phyloP scores from a whole-genome alignment of 2,888 invertebrate species.

The Thymelicus acteon region DNA sequence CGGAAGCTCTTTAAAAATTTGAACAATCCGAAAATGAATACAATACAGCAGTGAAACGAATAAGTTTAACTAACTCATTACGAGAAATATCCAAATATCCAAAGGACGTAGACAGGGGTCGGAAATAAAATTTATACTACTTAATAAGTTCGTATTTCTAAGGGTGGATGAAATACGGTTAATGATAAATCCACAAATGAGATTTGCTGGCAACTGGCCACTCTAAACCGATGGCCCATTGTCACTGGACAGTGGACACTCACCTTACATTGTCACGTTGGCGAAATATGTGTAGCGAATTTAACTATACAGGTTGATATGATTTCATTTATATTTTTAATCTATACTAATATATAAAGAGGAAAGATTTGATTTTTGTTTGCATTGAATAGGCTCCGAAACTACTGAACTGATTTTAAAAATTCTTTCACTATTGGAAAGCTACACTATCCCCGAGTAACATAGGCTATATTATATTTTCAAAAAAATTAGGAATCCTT shows the following conservation, averaged over 20 bases:
- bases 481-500: too few species aligned
- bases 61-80: conserved; percentile 27
- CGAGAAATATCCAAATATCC: conserved; percentile 60
- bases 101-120: conserved; percentile 67
- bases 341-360: too few species aligned
- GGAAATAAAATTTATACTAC: conserved; percentile 81
- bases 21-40: not conserved
- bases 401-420: too few species aligned
- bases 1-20: too few species aligned
- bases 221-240: conserved; percentile 78
- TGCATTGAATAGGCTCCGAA: too few species aligned
- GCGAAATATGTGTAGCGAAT: conserved; percentile 56
- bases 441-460: too few species aligned
- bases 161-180: conserved; percentile 83
- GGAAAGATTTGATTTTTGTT: too few species aligned
- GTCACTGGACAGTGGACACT: conserved; percentile 79
- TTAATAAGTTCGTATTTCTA: conserved; percentile 76
- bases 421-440: too few species aligned
- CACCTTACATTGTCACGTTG: conserved; percentile 78
- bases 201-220: conserved; percentile 83
- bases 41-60: conserved; percentile 23
- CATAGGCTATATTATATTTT: too few species aligned
- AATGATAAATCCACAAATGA: conserved; percentile 85
- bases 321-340: conserved; percentile 3
- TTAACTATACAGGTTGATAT: conserved; percentile 58